Evolutionary conservation across 2,113 vertebrate species (phyloP).

Genomic region (Clarias batrachus): DNA sequence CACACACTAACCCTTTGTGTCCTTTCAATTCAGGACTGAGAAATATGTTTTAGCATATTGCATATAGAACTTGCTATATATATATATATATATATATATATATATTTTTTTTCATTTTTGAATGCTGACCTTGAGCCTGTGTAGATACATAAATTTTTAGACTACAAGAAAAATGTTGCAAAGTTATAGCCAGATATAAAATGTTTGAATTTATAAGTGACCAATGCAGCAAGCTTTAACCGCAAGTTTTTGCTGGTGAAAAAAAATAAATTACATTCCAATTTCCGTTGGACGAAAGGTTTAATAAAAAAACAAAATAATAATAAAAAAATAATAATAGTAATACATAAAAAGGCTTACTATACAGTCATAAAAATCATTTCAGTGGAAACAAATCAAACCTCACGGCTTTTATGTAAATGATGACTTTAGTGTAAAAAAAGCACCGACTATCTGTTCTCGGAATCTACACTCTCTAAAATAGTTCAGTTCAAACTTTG

Average conservation of each 20-base stretch:
- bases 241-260: slow-evolving; percentile 26
- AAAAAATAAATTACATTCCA: slow-evolving; percentile 35
- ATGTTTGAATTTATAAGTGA: not conserved
- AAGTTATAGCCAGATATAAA: not conserved
- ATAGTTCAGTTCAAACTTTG: not conserved
- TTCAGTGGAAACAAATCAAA: not conserved
- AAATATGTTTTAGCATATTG: not conserved
- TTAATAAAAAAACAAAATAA: not conserved
- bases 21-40: not conserved
- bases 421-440: slow-evolving; percentile 4
- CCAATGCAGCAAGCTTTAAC: not conserved
- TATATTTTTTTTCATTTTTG: not conserved
- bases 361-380: not conserved
- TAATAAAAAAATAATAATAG: not conserved
- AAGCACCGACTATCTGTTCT: slow-evolving; percentile 23
- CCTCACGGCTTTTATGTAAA: slow-evolving; percentile 3
- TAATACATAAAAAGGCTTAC: not conserved
- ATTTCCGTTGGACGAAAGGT: not conserved
- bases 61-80: not conserved
- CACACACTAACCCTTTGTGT: not conserved
- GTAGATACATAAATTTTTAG: not conserved
- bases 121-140: not conserved
- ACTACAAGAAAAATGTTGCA: not conserved
- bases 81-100: not conserved
- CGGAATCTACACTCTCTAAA: slow-evolving; percentile 15